Evolutionary conservation across 2,888 invertebrate genomes (phyloP), one percentile per base, ranked within the genome.

Genomic region (Drosophila atripex): DNA sequence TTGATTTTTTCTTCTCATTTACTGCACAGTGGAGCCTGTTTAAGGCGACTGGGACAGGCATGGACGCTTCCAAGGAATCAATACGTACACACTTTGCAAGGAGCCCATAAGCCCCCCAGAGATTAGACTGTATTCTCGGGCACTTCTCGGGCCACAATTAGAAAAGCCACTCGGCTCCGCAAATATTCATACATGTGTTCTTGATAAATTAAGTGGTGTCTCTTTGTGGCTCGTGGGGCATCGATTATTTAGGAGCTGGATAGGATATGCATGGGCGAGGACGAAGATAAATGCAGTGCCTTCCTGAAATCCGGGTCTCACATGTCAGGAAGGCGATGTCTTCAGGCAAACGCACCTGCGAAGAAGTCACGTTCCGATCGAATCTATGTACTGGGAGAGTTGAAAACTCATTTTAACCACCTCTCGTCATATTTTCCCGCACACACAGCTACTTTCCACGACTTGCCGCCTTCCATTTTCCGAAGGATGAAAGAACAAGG

Each of bases 321-420:
- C 68, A 54, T 65, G 46, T 63, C 64, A 46, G 6, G 9, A 11
- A 30, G 16, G 30, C 12, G 5, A 11, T 43, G 54, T 30, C 54
- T 16, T 23, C 32, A 14, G 46, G 55, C 32, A 9, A 32, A 16
- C 57, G 32, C 32, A 54, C 49, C 41, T 28, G 58, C 39, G 45
- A 39, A 43, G 71, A 71, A 68, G 68, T 71, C 68, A 68, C 72
- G 68, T 71, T 71, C 47, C 46, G 46, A 71, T 59, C 68, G 71
- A 50, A 57, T 46, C 49, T 66, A 43, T 63, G 41, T 9, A 41
- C 47, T 46, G 11, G 47, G 30, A 64, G 64, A 61, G 60, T 61
- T 61, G 47, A n/a, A 64, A 61, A 64, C 65, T 64, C 60, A 64
- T 61, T 61, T 61, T 30, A 64, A 30, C 28, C 60, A 60, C 47